phyloP scores from a whole-genome alignment of 1,140 invertebrate species.

The Helicoverpa armigera region DNA sequence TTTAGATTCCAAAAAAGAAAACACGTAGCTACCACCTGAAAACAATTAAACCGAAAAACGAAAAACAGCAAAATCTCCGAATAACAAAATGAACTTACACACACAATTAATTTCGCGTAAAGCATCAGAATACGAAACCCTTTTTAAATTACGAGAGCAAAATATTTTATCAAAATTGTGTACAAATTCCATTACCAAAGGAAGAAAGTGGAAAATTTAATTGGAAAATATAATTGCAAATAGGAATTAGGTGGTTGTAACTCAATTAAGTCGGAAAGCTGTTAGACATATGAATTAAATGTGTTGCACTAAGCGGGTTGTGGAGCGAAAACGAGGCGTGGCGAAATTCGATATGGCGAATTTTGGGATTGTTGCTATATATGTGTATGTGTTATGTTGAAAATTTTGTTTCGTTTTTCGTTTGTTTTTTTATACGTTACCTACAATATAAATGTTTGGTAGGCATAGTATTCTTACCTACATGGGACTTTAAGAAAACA shows the following conservation, averaged over 20 bases:
- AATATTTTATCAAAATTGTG: slow-evolving; percentile 39
- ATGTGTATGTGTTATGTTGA: neutral
- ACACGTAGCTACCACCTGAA: neutral
- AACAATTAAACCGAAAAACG: neutral
- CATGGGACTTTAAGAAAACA: too few relatives aligned
- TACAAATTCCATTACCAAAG: slow-evolving; percentile 55
- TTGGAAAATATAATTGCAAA: slow-evolving; percentile 59
- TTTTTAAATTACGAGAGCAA: slow-evolving; percentile 44
- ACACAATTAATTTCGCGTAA: slow-evolving; percentile 28
- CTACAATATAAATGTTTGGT: too few relatives aligned
- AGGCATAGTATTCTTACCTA: too few relatives aligned
- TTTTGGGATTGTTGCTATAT: neutral
- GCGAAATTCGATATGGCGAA: slow-evolving; percentile 24
- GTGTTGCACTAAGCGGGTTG: slow-evolving; percentile 33
- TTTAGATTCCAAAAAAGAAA: too few relatives aligned
- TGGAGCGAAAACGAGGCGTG: neutral
- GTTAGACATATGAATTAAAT: slow-evolving; percentile 52
- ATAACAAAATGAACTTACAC: slow-evolving; percentile 17
- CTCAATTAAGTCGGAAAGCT: slow-evolving; percentile 51
- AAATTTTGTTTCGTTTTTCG: neutral
- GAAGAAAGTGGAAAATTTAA: slow-evolving; percentile 62
- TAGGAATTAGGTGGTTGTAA: slow-evolving; percentile 57
- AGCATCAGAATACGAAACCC: slow-evolving; percentile 28
- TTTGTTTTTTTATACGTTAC: neutral
- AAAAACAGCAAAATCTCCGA: neutral